Percentiles rank a stretch among this genome's conserved stretches.
These are phyloP conservation scores for Lagenorhynchus albirostris DNA, from an alignment of 2,113 vertebrate genomes.

Conservation along the genomic window DNA sequence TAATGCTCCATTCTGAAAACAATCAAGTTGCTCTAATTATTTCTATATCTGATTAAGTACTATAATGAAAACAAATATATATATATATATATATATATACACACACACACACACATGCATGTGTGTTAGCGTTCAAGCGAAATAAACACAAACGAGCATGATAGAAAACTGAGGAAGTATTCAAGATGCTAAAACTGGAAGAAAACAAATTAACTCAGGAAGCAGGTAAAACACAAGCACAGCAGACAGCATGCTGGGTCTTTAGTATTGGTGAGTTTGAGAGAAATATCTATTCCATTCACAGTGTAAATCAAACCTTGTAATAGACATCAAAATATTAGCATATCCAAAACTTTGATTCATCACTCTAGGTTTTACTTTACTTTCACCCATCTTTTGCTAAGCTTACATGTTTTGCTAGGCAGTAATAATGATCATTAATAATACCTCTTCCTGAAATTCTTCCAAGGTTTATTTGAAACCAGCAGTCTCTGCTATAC, in stretches of 20 bases:
- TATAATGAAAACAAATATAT: not conserved
- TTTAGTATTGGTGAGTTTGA: not conserved
- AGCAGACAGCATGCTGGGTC: conserved; percentile 36
- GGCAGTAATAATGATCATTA: conserved; percentile 5
- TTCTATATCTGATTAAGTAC: not conserved
- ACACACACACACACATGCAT: too few species aligned
- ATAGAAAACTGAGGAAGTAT: conserved; percentile 28
- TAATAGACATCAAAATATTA: not conserved
- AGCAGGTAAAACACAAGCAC: conserved; percentile 46
- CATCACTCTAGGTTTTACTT: not conserved
- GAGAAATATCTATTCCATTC: not conserved
- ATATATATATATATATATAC: not conserved
- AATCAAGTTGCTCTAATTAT: not conserved
- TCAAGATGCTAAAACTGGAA: conserved; percentile 49
- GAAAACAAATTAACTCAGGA: conserved; percentile 51
- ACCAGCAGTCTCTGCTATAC: not conserved
- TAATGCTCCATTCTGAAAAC: conserved; percentile 6
- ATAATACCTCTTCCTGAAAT: conserved; percentile 43
- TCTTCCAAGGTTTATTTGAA: conserved; percentile 27
- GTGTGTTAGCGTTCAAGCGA: not conserved
- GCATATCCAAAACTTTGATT: conserved; percentile 13
- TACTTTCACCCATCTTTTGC: not conserved
- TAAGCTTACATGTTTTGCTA: not conserved
- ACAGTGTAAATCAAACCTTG: conserved; percentile 9
- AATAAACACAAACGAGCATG: conserved; percentile 22